Conservation (phyloP, 2,888 invertebrate species). For the Acleris holmiana region DNA sequence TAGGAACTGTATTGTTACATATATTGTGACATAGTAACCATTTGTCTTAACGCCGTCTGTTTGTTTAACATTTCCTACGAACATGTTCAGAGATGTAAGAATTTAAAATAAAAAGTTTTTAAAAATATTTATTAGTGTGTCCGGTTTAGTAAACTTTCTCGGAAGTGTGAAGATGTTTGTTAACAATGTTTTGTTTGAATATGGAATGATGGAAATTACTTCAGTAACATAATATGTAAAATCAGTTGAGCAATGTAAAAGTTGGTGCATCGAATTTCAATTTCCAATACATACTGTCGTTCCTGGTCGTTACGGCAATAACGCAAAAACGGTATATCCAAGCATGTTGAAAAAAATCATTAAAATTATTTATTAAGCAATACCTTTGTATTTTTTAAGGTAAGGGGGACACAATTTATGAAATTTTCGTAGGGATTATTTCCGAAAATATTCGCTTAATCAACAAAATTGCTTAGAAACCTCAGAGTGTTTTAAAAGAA, state of each 20-base stretch:
- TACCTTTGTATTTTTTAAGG: too few species aligned
- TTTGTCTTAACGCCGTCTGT: constrained; percentile 43
- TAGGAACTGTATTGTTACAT: constrained; percentile 46
- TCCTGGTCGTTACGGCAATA: too few species aligned
- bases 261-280: too few species aligned
- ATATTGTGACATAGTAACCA: constrained; percentile 44
- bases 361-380: too few species aligned
- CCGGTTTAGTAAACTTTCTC: constrained; percentile 29
- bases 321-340: too few species aligned
- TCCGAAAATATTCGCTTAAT: too few species aligned
- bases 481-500: too few species aligned
- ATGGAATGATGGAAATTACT: constrained; percentile 4
- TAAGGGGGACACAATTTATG: too few species aligned
- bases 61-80: constrained; percentile 36
- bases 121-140: constrained; percentile 19
- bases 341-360: too few species aligned
- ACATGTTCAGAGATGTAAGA: constrained; percentile 23
- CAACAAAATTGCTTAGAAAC: too few species aligned
- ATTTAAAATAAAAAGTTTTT: background rate
- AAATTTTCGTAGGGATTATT: too few species aligned
- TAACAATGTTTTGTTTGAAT: constrained; percentile 1
- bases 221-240: background rate
- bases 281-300: too few species aligned
- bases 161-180: constrained; percentile 21
- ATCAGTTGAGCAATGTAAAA: background rate